Base-by-base conservation (phyloP, 2,797 vertebrate species). In the Galagoides demidoff region DNA sequence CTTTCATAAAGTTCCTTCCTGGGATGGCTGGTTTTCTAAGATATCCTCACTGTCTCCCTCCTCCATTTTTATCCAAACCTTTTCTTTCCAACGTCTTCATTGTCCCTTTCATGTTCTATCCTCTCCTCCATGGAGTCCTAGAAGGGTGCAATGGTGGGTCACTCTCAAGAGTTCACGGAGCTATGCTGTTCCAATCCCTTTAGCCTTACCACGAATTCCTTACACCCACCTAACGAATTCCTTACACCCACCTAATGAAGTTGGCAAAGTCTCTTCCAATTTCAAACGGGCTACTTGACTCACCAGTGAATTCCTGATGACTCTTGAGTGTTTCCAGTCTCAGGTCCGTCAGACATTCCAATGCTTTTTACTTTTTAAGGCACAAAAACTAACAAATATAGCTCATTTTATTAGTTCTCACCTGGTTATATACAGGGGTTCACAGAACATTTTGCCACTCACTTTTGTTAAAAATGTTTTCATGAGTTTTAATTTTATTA, bases 391-490 rank as follows among this genome's bases (percentile, higher is more conserved):
- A 27, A 43, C 73, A 77, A 74, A 92, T 49, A 11, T 49, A 78
- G 14, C 5, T 31, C 6, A 79, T 93, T 91, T 74, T 61, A 17
- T 92, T 85, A 74, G 71, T 89, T 94, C n/a, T 83, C 64, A 93
- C 27, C 39, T 89, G 31, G 39, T 77, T 85, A 13, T 61, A 96
- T 81, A 77, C 84, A 70, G 34, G 39, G 9, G 31, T 79, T 83
- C 25, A 19, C 55, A 61, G 4, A 25, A 90, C n/a, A 57, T 1
- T 20, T 59, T 37, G 49, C 43, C 13, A 74, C 20, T 31, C 84
- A 95, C 14, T 81, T 94, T 85, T 92, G n/a, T 85, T 95, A 77
- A 4, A 84, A 81, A 86, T 57, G 64, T 77, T 90, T 90, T 78
- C 59, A 83, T 7, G 7, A 29, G 57, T 63, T 83, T 73, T 90